Base-by-base conservation (phyloP, 2,888 invertebrate species). In the Leucophenga montana region DNA sequence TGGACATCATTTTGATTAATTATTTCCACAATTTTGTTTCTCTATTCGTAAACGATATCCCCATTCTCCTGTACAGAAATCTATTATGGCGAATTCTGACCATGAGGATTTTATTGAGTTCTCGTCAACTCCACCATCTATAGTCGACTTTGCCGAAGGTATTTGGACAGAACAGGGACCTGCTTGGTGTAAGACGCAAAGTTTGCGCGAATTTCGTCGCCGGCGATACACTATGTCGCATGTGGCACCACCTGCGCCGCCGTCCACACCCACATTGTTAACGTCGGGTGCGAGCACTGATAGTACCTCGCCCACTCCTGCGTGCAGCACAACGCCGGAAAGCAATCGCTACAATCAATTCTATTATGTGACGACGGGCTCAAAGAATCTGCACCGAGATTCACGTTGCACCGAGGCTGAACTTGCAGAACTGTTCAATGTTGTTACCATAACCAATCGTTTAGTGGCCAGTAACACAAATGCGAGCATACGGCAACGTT, bases 191-290 rank as follows among this genome's bases (percentile, higher is more conserved):
- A 64, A 64, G 44, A 64, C 18, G 13, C 46, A 64, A 48, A 13
- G 46, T 18, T 3, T 64, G 48, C 22, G 48, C 3, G 62, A 64
- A 64, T 48, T 64, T 48, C 62, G 62, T 18, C 78, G 75, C 73
- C 87, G 86, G 67, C 86, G 86, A 69, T 86, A 86, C 72, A 86
- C 86, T 69, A 85, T 86, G 71, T 85, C 87, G 71, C 86, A 86
- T 72, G 79, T 80, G 39, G 85, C 82, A 67, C 86, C 84, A 57
- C 84, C 86, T 64, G 87, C 86, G 74, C 86, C 86, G 74, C 86
- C 86, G 70, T 86, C 86, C 76, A 86, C 86, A 71, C 86, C 86
- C 66, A 86, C 86, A 65, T 80, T 87, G 69, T 73, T 86, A 57
- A 87, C 85, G 61, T 79, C 86, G 68, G 81, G 74, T 70, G 67